Evolutionary conservation across 1,140 invertebrate species (phyloP), one percentile per base, ranked within the genome.

Genomic region (Danaus plexippus): DNA sequence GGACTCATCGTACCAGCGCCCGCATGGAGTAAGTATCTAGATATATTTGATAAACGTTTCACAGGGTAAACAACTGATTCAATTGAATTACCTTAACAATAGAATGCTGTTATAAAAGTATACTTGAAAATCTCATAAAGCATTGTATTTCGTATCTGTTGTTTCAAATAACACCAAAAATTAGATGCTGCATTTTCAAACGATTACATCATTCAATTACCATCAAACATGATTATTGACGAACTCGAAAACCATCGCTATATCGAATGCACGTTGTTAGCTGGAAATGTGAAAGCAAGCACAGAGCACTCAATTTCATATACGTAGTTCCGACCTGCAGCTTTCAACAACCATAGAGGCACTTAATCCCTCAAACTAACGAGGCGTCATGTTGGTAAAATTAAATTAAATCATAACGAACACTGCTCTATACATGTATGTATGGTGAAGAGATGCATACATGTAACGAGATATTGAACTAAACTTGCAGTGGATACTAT

Each of bases 1-100:
- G 95, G 95, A 58, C 91, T 98, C 69, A 98, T 98, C 76, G 97
- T 98, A 47, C 97, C 97, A 18, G 96, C 96, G 48, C 97, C 96
- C 32, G 94, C 94, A 71, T 95, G 94, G 93, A 95, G 94, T 94
- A 88, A 94, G 92, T 83, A 32, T 6, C 22, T 32, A 32, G 22
- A 32, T 32, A 32, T 32, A 32, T 7, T 32, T 2, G 22, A 32
- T 32, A 3, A 32, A 32, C 22, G 7, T 32, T 32, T 8, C 4
- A 32, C 22, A 32, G 4, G 22, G 7, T 3, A 15, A 15, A 15
- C 15, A 15, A 15, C 3, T 1, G 3, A 15, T 15, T 15, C 22
- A 32, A 32, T 32, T 32, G 18, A 32, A 32, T 32, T 32, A 32
- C 22, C 22, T 32, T 32, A 32, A 32, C 7, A 32, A 32, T 32